Evolutionary conservation across 2,113 vertebrate species (phyloP).

Genomic region (Struthio camelus): DNA sequence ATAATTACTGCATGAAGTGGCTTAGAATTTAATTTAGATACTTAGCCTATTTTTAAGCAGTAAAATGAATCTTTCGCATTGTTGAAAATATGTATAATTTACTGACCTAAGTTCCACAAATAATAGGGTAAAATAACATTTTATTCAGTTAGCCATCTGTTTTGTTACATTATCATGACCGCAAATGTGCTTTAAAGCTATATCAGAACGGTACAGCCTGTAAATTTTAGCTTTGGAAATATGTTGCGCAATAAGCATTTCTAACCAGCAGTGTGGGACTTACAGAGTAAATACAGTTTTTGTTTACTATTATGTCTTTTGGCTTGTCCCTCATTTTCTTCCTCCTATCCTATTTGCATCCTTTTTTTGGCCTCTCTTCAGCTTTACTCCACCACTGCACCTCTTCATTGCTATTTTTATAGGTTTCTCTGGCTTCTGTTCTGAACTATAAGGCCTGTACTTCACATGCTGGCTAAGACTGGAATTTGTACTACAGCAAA

Average conservation of each 20-base stretch:
- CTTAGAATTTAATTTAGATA: conserved; percentile 46
- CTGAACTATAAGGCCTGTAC: not conserved
- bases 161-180: conserved; percentile 31
- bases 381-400: not conserved
- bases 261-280: not conserved
- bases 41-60: conserved; percentile 43
- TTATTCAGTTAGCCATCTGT: conserved; percentile 33
- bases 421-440: not conserved
- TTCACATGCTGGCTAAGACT: not conserved
- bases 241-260: not conserved
- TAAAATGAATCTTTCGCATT: conserved; percentile 39
- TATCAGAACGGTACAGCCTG: not conserved
- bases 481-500: not conserved
- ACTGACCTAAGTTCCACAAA: conserved; percentile 12
- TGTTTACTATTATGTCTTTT: not conserved
- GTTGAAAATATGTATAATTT: conserved; percentile 48
- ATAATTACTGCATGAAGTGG: conserved; percentile 53
- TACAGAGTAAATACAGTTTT: not conserved
- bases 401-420: not conserved
- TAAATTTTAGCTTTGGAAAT: not conserved
- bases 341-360: not conserved
- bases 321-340: not conserved
- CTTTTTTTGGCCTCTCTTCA: not conserved
- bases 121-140: conserved; percentile 7
- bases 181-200: not conserved